Evolutionary conservation across 2,888 invertebrate genomes (phyloP).

Genomic region (Clivina fossor): DNA sequence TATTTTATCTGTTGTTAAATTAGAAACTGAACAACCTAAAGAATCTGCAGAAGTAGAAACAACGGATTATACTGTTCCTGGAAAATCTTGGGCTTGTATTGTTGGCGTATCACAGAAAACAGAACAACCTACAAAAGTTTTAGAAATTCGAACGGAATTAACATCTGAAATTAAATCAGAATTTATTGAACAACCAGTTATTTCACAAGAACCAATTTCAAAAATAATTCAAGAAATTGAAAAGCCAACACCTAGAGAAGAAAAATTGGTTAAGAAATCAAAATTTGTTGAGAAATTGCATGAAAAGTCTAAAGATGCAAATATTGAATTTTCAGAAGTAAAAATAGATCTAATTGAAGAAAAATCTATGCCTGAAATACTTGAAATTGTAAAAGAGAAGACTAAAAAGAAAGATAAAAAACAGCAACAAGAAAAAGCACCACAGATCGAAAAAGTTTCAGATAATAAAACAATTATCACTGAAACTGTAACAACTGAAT

Average conservation of each 20-base stretch:
- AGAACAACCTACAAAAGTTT: background rate
- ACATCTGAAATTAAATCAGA: no score
- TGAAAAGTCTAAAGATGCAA: no score
- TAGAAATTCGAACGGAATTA: no score
- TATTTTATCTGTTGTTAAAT: background rate
- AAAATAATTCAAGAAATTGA: background rate
- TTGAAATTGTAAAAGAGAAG: background rate
- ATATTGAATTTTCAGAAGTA: no score
- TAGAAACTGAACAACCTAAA: background rate
- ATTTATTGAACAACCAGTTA: background rate
- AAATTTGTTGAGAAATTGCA: no score
- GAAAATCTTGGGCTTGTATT: constrained; percentile 48
- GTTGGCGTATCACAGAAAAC: constrained; percentile 35
- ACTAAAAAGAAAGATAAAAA: background rate
- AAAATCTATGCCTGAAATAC: background rate
- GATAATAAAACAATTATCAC: background rate
- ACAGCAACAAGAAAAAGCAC: background rate
- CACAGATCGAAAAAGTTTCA: background rate
- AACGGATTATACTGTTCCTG: constrained; percentile 22
- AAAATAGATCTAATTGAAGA: no score
- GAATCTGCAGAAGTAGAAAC: constrained; percentile 8
- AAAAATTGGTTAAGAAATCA: background rate
- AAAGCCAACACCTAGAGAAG: background rate
- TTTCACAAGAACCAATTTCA: background rate
- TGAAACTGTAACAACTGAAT: background rate